phyloP scores from a whole-genome alignment of 1,140 invertebrate genomes.

The Drosophila mayri region DNA sequence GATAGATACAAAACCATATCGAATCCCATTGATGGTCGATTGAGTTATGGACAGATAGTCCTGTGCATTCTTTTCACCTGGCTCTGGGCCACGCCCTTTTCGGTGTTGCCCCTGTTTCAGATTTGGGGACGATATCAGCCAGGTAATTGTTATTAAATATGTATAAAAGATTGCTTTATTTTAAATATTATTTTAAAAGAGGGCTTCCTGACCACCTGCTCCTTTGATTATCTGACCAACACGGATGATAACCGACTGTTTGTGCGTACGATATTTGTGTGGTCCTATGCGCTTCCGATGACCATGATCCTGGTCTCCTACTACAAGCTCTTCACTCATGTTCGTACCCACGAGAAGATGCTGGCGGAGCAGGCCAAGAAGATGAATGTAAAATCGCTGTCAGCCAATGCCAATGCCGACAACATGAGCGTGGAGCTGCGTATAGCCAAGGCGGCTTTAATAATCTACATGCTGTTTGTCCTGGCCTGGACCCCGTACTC shows the following conservation, averaged over 20 bases:
- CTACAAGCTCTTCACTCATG: constrained; percentile 89
- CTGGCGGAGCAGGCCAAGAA: constrained; percentile 92
- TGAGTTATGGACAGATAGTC: constrained; percentile 88
- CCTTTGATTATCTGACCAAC: constrained; percentile 90
- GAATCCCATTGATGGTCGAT: constrained; percentile 90
- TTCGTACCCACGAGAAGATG: constrained; percentile 90
- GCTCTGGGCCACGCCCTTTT: constrained; percentile 90
- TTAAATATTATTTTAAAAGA: constrained; percentile 81
- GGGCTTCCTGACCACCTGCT: constrained; percentile 91
- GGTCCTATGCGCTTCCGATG: constrained; percentile 90
- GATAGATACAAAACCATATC: constrained; percentile 91
- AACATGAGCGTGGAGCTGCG: constrained; percentile 89
- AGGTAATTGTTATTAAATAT: constrained; percentile 84
- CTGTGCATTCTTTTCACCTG: constrained; percentile 89
- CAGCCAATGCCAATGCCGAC: constrained; percentile 89
- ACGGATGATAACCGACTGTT: constrained; percentile 89
- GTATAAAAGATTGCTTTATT: background rate
- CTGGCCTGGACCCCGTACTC: constrained; percentile 92
- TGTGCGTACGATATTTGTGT: constrained; percentile 89
- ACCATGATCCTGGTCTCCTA: constrained; percentile 89
- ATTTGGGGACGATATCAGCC: constrained; percentile 90
- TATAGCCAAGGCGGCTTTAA: constrained; percentile 91
- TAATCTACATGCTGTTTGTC: constrained; percentile 91
- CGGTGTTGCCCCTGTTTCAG: constrained; percentile 88
- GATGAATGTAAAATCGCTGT: constrained; percentile 92